A percentile compares a stretch with the other conserved stretches of the same genome.
phyloP scores from a whole-genome alignment of 2,113 vertebrate genomes.

The Hepsetus odoe region DNA sequence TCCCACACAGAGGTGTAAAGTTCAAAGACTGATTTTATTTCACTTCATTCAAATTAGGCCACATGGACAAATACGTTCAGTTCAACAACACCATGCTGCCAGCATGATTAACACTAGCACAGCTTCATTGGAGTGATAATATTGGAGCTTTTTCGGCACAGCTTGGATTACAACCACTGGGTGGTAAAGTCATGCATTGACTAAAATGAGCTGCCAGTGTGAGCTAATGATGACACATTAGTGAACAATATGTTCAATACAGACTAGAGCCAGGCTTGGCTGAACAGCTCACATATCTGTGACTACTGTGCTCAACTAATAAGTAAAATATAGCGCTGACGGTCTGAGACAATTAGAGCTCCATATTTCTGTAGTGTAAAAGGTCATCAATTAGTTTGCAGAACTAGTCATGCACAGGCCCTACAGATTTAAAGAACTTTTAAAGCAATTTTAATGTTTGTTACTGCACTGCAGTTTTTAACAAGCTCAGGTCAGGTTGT shows the following conservation, averaged over 20 bases:
- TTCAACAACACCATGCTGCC: conserved; percentile 17
- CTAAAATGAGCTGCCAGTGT: conserved; percentile 8
- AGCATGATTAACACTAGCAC: conserved; percentile 13
- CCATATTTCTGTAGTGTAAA: neutral
- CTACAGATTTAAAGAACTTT: neutral
- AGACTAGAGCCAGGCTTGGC: conserved; percentile 11
- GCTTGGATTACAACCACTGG: conserved; percentile 11
- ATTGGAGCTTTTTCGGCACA: conserved; percentile 7
- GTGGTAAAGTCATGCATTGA: conserved; percentile 15
- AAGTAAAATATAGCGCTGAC: conserved; percentile 22
- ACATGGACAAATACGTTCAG: neutral
- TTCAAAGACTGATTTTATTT: neutral
- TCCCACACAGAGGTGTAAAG: neutral
- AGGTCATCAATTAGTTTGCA: neutral
- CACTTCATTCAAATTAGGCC: neutral
- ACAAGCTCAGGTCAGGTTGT: neutral
- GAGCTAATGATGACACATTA: conserved; percentile 13
- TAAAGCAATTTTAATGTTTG: neutral
- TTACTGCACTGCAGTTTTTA: neutral
- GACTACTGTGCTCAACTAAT: conserved; percentile 30
- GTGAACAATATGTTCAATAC: conserved; percentile 22
- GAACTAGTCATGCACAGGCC: neutral
- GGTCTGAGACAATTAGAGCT: conserved; percentile 17
- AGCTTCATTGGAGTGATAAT: conserved; percentile 5
- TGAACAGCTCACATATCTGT: conserved; percentile 25